Evolutionary conservation across 2,797 vertebrate species (phyloP).

Genomic region (Ptychobarbus kaznakovi): DNA sequence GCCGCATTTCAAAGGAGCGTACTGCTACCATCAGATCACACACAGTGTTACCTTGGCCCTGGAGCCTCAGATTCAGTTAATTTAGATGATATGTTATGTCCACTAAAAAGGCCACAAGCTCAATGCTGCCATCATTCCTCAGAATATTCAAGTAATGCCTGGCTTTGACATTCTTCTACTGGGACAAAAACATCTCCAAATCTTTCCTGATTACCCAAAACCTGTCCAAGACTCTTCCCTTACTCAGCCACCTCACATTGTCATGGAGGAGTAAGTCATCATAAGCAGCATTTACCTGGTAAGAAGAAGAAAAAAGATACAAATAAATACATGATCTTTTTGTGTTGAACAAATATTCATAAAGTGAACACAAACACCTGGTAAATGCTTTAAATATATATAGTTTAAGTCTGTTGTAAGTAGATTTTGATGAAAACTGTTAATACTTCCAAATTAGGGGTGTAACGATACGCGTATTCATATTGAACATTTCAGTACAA

Average conservation of each 20-base stretch:
- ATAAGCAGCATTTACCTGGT: slow-evolving; percentile 23
- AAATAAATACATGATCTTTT: neutral
- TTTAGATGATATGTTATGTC: slow-evolving; percentile 35
- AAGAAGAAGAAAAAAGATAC: neutral
- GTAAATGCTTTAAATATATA: neutral
- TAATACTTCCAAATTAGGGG: too few species aligned
- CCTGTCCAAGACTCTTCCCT: slow-evolving; percentile 28
- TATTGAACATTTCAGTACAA: too few species aligned
- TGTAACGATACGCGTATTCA: too few species aligned
- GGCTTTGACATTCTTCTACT: too few species aligned
- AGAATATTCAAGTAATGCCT: too few species aligned
- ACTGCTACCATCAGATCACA: slow-evolving; percentile 45
- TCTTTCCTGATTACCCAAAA: slow-evolving; percentile 35
- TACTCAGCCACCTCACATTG: slow-evolving; percentile 42
- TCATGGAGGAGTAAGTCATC: slow-evolving; percentile 19
- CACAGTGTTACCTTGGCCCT: slow-evolving; percentile 30
- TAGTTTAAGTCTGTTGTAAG: neutral
- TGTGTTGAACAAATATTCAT: too few species aligned
- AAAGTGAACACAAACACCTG: too few species aligned
- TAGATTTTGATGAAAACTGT: too few species aligned
- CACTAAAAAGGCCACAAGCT: slow-evolving; percentile 40
- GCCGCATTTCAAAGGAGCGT: slow-evolving; percentile 9
- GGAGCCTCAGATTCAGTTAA: slow-evolving; percentile 43
- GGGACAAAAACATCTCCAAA: slow-evolving; percentile 18
- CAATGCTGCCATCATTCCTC: slow-evolving; percentile 18